phyloP scores from a whole-genome alignment of 2,888 invertebrate species.

The Drosophila mettleri region DNA sequence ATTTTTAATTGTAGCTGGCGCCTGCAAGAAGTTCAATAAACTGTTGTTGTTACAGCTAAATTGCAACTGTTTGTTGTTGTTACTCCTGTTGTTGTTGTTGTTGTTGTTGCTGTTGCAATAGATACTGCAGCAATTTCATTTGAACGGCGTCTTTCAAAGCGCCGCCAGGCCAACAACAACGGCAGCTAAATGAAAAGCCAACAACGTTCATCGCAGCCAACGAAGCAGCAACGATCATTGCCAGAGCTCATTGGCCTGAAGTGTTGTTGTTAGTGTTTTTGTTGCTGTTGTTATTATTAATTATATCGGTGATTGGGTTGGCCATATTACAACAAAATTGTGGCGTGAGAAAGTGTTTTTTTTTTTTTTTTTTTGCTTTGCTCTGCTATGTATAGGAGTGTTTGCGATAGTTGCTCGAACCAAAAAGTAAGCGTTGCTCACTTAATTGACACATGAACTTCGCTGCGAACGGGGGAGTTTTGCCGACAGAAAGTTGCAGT shows the following conservation, averaged over 20 bases:
- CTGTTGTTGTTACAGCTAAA: constrained; percentile 52
- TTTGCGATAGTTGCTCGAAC: constrained; percentile 9
- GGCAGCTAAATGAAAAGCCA: constrained; percentile 35
- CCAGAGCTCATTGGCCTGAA: constrained; percentile 72
- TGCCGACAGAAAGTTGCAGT: neutral
- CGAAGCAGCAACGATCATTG: constrained; percentile 61
- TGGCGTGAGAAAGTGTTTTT: constrained; percentile 69
- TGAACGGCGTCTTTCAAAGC: constrained; percentile 66
- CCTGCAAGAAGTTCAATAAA: constrained; percentile 73
- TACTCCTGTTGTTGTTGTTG: constrained; percentile 1
- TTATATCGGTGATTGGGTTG: constrained; percentile 80
- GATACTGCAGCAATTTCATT: constrained; percentile 70
- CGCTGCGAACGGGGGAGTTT: neutral
- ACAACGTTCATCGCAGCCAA: constrained; percentile 41
- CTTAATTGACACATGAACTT: constrained; percentile 51
- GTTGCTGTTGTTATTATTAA: constrained; percentile 64
- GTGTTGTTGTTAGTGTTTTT: constrained; percentile 15
- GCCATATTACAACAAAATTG: constrained; percentile 58
- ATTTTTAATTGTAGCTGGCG: constrained; percentile 75
- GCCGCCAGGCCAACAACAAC: constrained; percentile 61
- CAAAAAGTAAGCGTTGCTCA: constrained; percentile 11
- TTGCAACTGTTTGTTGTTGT: constrained; percentile 44
- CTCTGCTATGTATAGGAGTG: constrained; percentile 22
- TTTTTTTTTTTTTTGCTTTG: neutral
- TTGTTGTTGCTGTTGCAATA: constrained; percentile 55